Evolutionary conservation across 2,888 invertebrate genomes (phyloP).

Genomic region (Drosophila kuntzei): DNA sequence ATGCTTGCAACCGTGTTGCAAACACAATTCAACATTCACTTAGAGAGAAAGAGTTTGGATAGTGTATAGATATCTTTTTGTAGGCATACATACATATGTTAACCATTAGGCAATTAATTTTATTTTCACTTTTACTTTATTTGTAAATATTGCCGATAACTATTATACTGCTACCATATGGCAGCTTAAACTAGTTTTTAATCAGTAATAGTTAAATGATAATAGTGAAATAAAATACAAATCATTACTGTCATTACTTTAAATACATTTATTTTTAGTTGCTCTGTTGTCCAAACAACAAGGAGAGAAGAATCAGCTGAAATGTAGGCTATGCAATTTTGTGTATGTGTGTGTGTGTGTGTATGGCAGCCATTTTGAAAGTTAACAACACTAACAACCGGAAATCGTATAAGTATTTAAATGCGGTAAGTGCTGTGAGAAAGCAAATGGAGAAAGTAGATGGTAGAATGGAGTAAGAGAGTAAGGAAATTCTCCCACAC

Average conservation of each 20-base stretch:
- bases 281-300: conserved; percentile 13
- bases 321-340: conserved; percentile 64
- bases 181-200: no score
- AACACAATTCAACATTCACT: not conserved
- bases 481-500: not conserved
- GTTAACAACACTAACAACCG: conserved; percentile 75
- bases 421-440: conserved; percentile 62
- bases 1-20: not conserved
- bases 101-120: conserved; percentile 31
- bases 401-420: conserved; percentile 82
- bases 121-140: no score
- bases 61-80: not conserved
- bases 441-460: not conserved
- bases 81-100: no score
- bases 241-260: no score
- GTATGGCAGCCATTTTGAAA: conserved; percentile 73
- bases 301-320: conserved; percentile 3
- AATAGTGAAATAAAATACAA: no score
- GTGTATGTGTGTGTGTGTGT: conserved; percentile 24
- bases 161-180: no score
- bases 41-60: not conserved
- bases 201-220: no score
- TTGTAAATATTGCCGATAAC: no score
- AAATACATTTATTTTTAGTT: no score
- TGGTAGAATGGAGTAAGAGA: not conserved